Evolutionary conservation across 1,140 invertebrate genomes (phyloP), one percentile per base, ranked within the genome.

Genomic region (Magallana ariakensis): DNA sequence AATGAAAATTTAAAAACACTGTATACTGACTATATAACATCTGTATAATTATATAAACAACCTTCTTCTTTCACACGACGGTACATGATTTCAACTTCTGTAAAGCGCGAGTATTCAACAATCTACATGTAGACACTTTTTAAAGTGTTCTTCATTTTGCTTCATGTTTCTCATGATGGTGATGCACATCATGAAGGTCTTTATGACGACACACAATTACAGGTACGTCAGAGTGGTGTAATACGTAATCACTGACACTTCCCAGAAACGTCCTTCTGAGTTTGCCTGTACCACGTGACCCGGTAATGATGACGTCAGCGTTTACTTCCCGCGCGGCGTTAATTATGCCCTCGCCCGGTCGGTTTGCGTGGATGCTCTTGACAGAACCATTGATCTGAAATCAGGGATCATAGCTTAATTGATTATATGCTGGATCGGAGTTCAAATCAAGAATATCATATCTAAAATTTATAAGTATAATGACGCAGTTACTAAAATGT

Each of bases 171-270:
- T 33, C 19, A 26, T 26, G 33, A 54, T 82, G 46, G 55, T 82
- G 80, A 55, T 86, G 80, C n/a, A 54, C 10, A 55, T 86, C 56
- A 16, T 86, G 85, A 16, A 83, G 80, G 54, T 87, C 80, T 15
- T 83, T 83, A 80, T 88, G 87, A 22, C 84, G 58, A 75, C 89
- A 90, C 8, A 90, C 87, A 13, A 91, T 85, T 6, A 91, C 90
- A 15, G 91, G 91, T 0, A 91, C 87, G 9, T 88, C 55, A 2
- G 89, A 75, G 80, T 92, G 90, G 66, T 92, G 90, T 55, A 92
- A 83, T 9, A 92, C 85, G 75, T 90, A 92, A 53, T 92, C 90
- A 86, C 91, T 92, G 54, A 90, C 88, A 55, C 91, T 91, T 11
- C 91, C 91, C 3, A 91, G 85, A 60, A 92, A 89, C 10, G 91